Base-by-base conservation (phyloP, 1,140 invertebrate genomes). In the Monomorium pharaonis region DNA sequence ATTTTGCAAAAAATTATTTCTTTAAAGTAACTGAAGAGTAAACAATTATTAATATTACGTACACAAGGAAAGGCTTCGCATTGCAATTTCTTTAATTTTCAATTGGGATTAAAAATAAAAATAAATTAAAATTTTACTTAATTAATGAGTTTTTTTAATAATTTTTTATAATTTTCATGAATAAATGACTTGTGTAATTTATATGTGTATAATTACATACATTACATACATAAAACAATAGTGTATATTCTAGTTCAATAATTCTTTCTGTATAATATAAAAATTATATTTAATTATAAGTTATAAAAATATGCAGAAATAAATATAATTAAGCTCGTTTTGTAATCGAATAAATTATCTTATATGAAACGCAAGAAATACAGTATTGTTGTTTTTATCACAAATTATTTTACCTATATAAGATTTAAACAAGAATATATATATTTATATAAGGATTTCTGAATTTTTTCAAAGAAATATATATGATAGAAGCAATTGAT, bases 331-430 rank as follows among this genome's bases (percentile, higher is more conserved):
- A 33, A 49, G n/a, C 0, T 33, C n/a, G 21, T 30, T 51, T 65
- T 63, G 42, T 24, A 77, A 60, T 27, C 18, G 0, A 77, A 77
- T 77, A 77, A 77, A 77, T 77, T 77, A 49, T 77, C 56, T 77
- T 77, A 6, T 83, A 74, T 75, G 24, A 60, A 58, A 83, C n/a
- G 42, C 12, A 58, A 47, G 18, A 12, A 72, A 21, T 54, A 42
- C 5, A 51, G 37, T n/a, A 27, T 74, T 74, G 10, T 42, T 44
- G 30, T 9, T n/a, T 58, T 58, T 72, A 3, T 42, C 27, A 72
- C 3, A 9, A 58, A 58, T 74, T 7, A 33, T 44, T 63, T 77
- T 77, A 16, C 1, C 0, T 54, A 33, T 47, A 63, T 67, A 24
- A 3, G 0, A 49, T 70, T 56, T 24, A 33, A 69, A 69, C 6